Base-by-base conservation (phyloP, 2,113 vertebrate species). In the Bucco capensis region DNA sequence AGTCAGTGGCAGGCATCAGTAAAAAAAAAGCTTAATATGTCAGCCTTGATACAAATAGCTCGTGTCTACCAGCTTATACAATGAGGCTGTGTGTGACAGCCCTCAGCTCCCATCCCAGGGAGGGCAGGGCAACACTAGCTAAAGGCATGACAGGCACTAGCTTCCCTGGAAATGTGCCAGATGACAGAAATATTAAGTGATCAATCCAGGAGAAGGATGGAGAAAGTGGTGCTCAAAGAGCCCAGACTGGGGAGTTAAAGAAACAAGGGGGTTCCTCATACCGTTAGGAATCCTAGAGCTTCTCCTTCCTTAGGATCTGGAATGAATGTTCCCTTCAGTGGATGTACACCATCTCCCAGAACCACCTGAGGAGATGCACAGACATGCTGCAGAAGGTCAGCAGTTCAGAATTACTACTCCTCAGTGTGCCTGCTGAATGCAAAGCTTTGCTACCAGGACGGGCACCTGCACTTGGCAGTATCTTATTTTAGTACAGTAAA, bases 11-110 rank as follows among this genome's bases (percentile, higher is more conserved):
- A 76, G 83, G 40, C 2, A 0, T 24, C 46, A 49, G 58, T 30
- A 83, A 91, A 96, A 66, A n/a, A 93, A 94, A 69, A 0, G 30
- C 74, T 72, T 75, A 90, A 1, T 89, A 5, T 70, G 57, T 47
- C 69, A 83, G 89, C 70, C 62, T 44, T n/a, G 57, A 31, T 17
- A 84, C 86, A 92, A 93, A 79, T 12, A 85, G 84, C 87, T 82
- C 8, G 12, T 82, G 81, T 79, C 56, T 67, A 24, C 49, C 77
- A 53, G 77, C 66, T 64, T 28, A 9, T 4, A 86, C 86, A 93
- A 78, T 1, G 28, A 58, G 62, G 35, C 81, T 82, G 76, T 90
- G 65, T 69, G 66, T 60, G 70, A 42, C 42, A 86, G 81, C 76
- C 10, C 76, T 19, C 8, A 4, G 72, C 57, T 88, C 47, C 75